A percentile compares a stretch with the other conserved stretches of the same genome.
Conservation (phyloP, 2,888 invertebrate genomes). For the Drosophila colorata region DNA sequence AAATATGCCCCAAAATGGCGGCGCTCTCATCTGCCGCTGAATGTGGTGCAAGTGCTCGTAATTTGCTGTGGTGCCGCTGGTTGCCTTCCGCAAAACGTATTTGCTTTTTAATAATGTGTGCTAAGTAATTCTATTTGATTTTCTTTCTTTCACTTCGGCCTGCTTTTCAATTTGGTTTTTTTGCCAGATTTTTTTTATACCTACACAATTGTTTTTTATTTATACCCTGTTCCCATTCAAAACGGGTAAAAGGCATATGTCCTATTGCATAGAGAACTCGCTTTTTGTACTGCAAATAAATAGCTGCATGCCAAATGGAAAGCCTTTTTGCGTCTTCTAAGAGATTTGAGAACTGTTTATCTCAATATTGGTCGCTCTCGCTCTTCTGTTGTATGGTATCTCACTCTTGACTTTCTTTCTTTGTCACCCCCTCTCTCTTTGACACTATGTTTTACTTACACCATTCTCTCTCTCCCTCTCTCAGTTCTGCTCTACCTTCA, state of each 20-base stretch:
- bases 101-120: slow-evolving; percentile 63
- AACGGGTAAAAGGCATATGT: not conserved
- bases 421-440: too few relatives aligned
- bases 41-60: slow-evolving; percentile 48
- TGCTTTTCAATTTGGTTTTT: slow-evolving; percentile 23
- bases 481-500: too few relatives aligned
- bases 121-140: slow-evolving; percentile 57
- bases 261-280: not conserved
- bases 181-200: slow-evolving; percentile 15
- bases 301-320: too few relatives aligned
- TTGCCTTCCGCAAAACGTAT: slow-evolving; percentile 20
- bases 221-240: slow-evolving; percentile 4
- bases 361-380: too few relatives aligned
- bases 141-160: slow-evolving; percentile 12
- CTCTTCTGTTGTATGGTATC: too few relatives aligned
- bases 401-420: too few relatives aligned
- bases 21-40: slow-evolving; percentile 7
- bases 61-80: slow-evolving; percentile 21
- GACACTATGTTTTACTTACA: too few relatives aligned
- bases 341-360: too few relatives aligned
- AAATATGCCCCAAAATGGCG: slow-evolving; percentile 52
- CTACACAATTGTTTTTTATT: slow-evolving; percentile 4
- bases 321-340: too few relatives aligned
- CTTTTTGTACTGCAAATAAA: too few relatives aligned
- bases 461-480: too few relatives aligned